These are phyloP conservation scores for Oenanthe oenanthe DNA, from an alignment of 2,113 vertebrate species.

Conservation along the genomic window DNA sequence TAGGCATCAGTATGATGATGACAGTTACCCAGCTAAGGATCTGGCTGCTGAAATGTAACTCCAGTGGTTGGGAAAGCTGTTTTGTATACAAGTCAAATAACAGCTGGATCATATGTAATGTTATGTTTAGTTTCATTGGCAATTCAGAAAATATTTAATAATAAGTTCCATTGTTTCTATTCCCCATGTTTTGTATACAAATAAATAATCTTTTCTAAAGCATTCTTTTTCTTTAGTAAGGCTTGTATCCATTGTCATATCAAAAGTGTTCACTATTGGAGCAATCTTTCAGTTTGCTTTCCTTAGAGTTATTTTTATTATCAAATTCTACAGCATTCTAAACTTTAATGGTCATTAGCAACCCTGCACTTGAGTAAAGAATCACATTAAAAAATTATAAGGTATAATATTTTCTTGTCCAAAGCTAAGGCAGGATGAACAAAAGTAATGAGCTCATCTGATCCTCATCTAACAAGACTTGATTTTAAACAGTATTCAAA, in stretches of 20 bases:
- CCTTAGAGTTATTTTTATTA: slow-evolving; percentile 45
- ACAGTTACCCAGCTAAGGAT: slow-evolving; percentile 8
- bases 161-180: slow-evolving; percentile 50
- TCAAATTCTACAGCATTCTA: slow-evolving; percentile 48
- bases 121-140: slow-evolving; percentile 22
- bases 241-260: slow-evolving; percentile 46
- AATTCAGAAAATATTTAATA: slow-evolving; percentile 56
- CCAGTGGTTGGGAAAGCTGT: neutral
- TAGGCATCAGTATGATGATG: neutral
- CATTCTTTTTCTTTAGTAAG: slow-evolving; percentile 57
- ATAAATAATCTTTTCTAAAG: slow-evolving; percentile 57
- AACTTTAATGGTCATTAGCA: slow-evolving; percentile 34
- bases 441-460: slow-evolving; percentile 10
- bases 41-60: neutral
- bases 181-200: slow-evolving; percentile 50
- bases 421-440: slow-evolving; percentile 36
- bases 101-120: neutral
- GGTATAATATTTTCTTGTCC: slow-evolving; percentile 15
- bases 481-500: slow-evolving; percentile 48
- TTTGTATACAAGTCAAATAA: neutral
- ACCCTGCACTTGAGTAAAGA: slow-evolving; percentile 47
- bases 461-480: slow-evolving; percentile 1
- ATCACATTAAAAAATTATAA: slow-evolving; percentile 39
- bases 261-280: slow-evolving; percentile 52
- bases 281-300: slow-evolving; percentile 40